These are phyloP conservation scores for Miniopterus natalensis DNA, from an alignment of 2,113 vertebrate species.

Conservation along the genomic window DNA sequence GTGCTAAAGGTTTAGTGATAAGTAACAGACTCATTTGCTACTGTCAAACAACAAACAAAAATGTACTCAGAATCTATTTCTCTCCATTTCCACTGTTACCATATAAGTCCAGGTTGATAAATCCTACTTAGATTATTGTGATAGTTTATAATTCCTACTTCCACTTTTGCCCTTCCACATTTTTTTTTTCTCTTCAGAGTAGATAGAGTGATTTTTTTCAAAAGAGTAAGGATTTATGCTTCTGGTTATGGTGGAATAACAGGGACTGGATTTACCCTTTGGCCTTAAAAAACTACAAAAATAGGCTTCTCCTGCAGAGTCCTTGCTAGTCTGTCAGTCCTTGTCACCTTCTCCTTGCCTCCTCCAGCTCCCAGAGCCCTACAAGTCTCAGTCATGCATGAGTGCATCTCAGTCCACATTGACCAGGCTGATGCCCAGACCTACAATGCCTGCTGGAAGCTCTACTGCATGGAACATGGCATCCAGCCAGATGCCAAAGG, in stretches of 20 bases:
- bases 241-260: conserved; percentile 8
- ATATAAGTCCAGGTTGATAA: background rate
- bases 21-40: background rate
- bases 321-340: background rate
- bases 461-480: no score
- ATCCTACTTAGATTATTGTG: background rate
- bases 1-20: background rate
- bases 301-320: background rate
- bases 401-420: no score
- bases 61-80: background rate
- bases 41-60: background rate
- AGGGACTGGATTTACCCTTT: background rate
- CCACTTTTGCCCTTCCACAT: background rate
- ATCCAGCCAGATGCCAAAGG: no score
- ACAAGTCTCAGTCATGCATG: background rate
- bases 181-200: background rate
- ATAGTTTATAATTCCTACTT: background rate
- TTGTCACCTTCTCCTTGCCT: background rate
- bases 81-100: background rate
- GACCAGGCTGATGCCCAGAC: no score
- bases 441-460: no score
- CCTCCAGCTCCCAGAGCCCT: background rate
- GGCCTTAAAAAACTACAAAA: conserved; percentile 33
- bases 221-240: background rate
- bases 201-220: conserved; percentile 43